A percentile compares a stretch with the other conserved stretches of the same genome.
These are phyloP conservation scores for Rissa tridactyla DNA, from an alignment of 2,113 vertebrate genomes.

Conservation along the genomic window DNA sequence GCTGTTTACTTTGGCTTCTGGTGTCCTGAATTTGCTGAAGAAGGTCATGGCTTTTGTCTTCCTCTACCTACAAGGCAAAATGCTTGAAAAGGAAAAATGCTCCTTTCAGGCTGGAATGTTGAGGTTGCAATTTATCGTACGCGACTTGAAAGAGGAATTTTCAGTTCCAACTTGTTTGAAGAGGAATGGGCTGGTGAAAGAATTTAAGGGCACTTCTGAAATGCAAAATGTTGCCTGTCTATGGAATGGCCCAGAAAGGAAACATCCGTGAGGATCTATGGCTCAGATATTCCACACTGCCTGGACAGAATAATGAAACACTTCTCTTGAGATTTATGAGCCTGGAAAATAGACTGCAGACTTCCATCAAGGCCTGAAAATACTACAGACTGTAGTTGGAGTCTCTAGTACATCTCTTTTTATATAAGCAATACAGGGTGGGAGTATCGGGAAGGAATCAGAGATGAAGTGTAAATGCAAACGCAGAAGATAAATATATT, in stretches of 20 bases:
- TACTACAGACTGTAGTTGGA: background rate
- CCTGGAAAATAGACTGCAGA: constrained; percentile 66
- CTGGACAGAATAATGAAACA: constrained; percentile 77
- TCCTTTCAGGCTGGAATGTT: constrained; percentile 52
- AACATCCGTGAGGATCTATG: constrained; percentile 67
- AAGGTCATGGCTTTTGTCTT: constrained; percentile 21
- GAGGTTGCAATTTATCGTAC: background rate
- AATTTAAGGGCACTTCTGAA: constrained; percentile 66
- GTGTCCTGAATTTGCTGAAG: background rate
- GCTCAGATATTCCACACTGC: constrained; percentile 63
- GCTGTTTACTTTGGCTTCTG: background rate
- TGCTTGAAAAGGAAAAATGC: constrained; percentile 40
- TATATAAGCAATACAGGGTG: background rate
- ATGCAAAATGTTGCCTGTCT: constrained; percentile 61
- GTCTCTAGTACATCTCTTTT: constrained; percentile 7
- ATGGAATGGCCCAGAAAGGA: constrained; percentile 51
- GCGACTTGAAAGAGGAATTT: constrained; percentile 60
- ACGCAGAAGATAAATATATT: background rate
- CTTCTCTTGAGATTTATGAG: constrained; percentile 74
- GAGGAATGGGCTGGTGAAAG: constrained; percentile 67
- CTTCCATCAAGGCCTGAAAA: constrained; percentile 56
- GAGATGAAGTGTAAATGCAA: constrained; percentile 27
- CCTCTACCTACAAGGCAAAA: constrained; percentile 15
- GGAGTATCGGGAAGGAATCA: background rate
- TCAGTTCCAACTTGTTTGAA: constrained; percentile 63